Evolutionary conservation across 2,113 vertebrate genomes (phyloP).

Genomic region (Atractosteus spatula): DNA sequence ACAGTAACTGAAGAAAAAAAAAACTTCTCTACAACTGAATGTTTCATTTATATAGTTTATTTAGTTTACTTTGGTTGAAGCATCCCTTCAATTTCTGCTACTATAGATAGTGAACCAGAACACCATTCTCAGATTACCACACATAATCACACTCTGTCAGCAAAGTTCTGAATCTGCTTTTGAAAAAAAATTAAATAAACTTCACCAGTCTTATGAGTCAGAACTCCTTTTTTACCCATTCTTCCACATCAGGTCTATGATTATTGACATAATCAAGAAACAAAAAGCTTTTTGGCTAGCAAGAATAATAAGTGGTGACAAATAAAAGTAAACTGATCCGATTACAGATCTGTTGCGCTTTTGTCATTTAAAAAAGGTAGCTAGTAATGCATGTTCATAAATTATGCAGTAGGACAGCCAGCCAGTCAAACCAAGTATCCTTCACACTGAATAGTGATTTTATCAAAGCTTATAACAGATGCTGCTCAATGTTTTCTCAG

Average conservation of each 20-base stretch:
- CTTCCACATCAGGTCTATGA: background rate
- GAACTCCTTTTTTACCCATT: background rate
- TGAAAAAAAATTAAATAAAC: background rate
- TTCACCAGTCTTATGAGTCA: background rate
- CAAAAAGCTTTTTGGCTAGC: background rate
- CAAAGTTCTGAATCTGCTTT: background rate
- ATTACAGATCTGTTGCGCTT: background rate
- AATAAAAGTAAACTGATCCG: background rate
- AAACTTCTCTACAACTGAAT: too few relatives aligned
- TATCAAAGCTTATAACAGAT: background rate
- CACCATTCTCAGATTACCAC: too few relatives aligned
- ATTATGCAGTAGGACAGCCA: slow-evolving; percentile 2
- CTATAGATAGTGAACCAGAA: too few relatives aligned
- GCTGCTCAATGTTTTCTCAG: background rate
- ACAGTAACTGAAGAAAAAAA: too few relatives aligned
- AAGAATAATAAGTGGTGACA: background rate
- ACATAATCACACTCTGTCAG: background rate
- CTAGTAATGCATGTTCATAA: background rate
- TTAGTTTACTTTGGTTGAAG: too few relatives aligned
- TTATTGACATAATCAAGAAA: background rate
- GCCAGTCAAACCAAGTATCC: background rate
- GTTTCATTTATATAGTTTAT: too few relatives aligned
- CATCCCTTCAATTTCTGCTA: too few relatives aligned
- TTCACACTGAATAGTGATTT: background rate
- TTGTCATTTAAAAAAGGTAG: background rate